These are phyloP conservation scores for Hypomesus transpacificus DNA, from an alignment of 2,113 vertebrate genomes.

Conservation along the genomic window DNA sequence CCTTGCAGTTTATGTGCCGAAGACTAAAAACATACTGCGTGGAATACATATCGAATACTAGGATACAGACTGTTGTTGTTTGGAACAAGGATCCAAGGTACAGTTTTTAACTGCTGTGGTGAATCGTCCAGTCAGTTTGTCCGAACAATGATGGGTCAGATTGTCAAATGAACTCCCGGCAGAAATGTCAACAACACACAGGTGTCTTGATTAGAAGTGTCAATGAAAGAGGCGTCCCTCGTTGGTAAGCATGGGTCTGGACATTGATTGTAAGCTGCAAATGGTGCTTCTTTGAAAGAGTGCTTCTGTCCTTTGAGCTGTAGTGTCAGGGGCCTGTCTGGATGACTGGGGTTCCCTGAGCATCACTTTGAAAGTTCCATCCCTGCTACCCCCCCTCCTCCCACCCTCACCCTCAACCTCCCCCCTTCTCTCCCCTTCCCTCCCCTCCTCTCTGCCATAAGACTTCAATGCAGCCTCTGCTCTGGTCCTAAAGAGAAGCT, in stretches of 20 bases:
- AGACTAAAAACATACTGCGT: too few relatives aligned
- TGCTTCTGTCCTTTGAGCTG: background rate
- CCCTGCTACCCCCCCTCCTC: background rate
- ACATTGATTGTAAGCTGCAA: background rate
- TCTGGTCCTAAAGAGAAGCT: slow-evolving; percentile 40
- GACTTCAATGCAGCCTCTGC: slow-evolving; percentile 48
- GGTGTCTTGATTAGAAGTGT: background rate
- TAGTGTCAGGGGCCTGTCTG: background rate
- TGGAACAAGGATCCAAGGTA: too few relatives aligned
- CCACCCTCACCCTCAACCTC: background rate
- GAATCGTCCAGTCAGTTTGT: too few relatives aligned
- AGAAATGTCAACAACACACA: too few relatives aligned
- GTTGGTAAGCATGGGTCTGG: background rate
- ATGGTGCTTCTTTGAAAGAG: background rate
- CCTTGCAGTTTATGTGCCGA: too few relatives aligned
- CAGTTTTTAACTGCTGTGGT: too few relatives aligned
- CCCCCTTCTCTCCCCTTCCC: background rate
- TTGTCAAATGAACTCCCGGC: too few relatives aligned
- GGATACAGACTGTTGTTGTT: too few relatives aligned
- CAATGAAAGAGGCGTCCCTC: background rate
- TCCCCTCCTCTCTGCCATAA: slow-evolving; percentile 19
- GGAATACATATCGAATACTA: too few relatives aligned
- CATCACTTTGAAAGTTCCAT: slow-evolving; percentile 27
- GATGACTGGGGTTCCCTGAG: slow-evolving; percentile 16
- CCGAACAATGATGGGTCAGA: too few relatives aligned